Conservation (phyloP, 2,797 vertebrate species). For the Allobates femoralis region DNA sequence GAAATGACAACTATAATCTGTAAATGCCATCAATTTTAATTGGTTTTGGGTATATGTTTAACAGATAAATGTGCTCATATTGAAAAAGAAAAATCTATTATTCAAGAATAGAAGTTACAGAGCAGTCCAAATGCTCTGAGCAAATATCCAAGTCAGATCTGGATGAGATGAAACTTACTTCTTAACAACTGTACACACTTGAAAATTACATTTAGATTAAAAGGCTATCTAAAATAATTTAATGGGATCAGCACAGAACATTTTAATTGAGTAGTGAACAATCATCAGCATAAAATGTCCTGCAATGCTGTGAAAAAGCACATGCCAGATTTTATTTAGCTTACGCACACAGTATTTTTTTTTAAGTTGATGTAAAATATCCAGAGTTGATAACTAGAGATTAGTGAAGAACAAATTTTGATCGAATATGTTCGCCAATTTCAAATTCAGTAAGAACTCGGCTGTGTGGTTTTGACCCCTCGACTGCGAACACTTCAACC, state of each 20-base stretch:
- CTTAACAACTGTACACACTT: neutral
- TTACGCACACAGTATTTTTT: too few species aligned
- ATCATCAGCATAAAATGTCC: neutral
- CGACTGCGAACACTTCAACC: too few species aligned
- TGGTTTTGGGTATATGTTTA: conserved; percentile 13
- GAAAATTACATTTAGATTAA: neutral
- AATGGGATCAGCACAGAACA: neutral
- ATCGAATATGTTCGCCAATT: too few species aligned
- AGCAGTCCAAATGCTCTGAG: neutral
- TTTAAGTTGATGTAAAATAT: too few species aligned
- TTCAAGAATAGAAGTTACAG: conserved; percentile 1
- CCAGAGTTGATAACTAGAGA: too few species aligned
- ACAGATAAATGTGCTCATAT: conserved; percentile 24
- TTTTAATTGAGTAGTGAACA: neutral
- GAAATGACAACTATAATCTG: conserved; percentile 18
- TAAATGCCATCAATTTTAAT: conserved; percentile 25
- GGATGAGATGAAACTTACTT: neutral
- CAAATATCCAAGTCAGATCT: conserved; percentile 10
- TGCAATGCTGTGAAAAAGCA: too few species aligned
- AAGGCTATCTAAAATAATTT: conserved; percentile 3
- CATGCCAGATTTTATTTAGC: too few species aligned
- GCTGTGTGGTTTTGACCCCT: too few species aligned
- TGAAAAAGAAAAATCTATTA: conserved; percentile 11
- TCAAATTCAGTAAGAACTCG: too few species aligned
- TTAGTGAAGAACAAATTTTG: too few species aligned